phyloP scores from a whole-genome alignment of 37 sponge, comb jelly and placozoan genomes.

The Mnemiopsis leidyi region DNA sequence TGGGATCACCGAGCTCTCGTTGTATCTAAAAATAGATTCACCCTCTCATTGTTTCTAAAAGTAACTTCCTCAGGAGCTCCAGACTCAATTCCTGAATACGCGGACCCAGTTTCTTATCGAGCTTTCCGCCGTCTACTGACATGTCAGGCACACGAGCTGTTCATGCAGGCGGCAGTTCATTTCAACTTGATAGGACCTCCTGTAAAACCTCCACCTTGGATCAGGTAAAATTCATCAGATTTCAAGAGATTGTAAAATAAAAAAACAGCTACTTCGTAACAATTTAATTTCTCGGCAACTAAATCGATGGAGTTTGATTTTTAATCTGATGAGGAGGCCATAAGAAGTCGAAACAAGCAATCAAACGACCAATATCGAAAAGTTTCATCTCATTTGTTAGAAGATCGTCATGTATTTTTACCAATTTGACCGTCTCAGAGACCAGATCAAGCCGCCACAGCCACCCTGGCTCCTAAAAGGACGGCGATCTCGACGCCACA shows the following conservation, averaged over 20 bases:
- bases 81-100: conserved; percentile 18
- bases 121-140: conserved; percentile 13
- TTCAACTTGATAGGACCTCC: not conserved
- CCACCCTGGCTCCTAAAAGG: conserved; percentile 41
- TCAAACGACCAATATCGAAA: too few relatives aligned
- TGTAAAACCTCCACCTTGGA: conserved; percentile 40
- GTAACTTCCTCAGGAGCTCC: conserved; percentile 27
- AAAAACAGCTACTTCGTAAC: too few relatives aligned
- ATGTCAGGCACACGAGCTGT: not conserved
- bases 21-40: too few relatives aligned
- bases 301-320: too few relatives aligned
- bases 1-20: too few relatives aligned
- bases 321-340: too few relatives aligned
- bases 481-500: not conserved
- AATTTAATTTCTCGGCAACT: too few relatives aligned
- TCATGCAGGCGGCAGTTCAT: conserved; percentile 20
- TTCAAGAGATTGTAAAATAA: too few relatives aligned
- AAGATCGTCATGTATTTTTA: too few relatives aligned
- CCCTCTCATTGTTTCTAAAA: not conserved
- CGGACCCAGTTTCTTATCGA: conserved; percentile 13
- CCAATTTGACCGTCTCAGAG: conserved; percentile 21
- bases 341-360: too few relatives aligned
- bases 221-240: too few relatives aligned
- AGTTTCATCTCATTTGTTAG: too few relatives aligned
- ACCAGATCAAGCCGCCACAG: not conserved